Evolutionary conservation across 2,888 invertebrate genomes (phyloP).

Genomic region (Lasioglossum leucozonium): DNA sequence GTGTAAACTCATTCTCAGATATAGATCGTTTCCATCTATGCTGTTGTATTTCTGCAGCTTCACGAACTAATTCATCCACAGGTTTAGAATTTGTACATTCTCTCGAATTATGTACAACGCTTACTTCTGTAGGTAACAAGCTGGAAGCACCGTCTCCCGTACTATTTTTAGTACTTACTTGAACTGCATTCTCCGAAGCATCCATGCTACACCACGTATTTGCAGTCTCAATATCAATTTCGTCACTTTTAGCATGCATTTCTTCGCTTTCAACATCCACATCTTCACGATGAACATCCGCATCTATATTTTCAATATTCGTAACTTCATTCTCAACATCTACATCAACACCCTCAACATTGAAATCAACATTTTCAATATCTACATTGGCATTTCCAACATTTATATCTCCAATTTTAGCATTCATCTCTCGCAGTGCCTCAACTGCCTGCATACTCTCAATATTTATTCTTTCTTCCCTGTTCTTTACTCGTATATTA

Average conservation of each 20-base stretch:
- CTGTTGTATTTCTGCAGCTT: not conserved
- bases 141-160: constrained; percentile 5
- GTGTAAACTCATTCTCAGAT: not conserved
- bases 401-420: not conserved
- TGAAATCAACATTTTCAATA: not conserved
- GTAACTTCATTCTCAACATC: not conserved
- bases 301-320: not conserved
- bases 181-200: not conserved
- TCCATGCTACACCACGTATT: not conserved
- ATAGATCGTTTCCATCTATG: not conserved
- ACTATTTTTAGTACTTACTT: not conserved
- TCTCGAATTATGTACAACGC: not conserved
- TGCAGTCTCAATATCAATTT: not conserved
- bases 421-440: not conserved
- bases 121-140: constrained; percentile 3
- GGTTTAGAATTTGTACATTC: not conserved
- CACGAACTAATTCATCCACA: not conserved
- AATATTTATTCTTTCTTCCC: not conserved
- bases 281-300: not conserved
- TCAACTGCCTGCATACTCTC: not conserved
- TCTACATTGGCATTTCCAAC: not conserved
- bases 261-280: not conserved
- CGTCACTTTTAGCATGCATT: constrained; percentile 5
- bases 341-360: not conserved
- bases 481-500: not conserved